Base-by-base conservation (phyloP, 2,797 vertebrate genomes). In the Rhincodon typus region DNA sequence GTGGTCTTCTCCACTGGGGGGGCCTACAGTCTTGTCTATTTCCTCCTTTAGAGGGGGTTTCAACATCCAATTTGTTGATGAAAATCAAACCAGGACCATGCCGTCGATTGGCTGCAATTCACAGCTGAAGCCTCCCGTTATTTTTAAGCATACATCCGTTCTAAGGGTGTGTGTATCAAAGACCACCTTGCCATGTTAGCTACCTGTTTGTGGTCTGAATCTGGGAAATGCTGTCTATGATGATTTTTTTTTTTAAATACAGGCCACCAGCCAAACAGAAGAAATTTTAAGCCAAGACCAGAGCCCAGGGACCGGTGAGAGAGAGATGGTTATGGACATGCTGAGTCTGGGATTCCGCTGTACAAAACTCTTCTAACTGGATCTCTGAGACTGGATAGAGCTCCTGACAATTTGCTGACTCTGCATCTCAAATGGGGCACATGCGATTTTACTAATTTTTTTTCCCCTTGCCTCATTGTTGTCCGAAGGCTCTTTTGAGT, bases 231-330 rank as follows among this genome's bases (percentile, higher is more conserved):
- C n/a, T 67, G 42, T 38, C 62, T 90, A 30, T 72, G 38, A 95
- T 27, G 91, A 38, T 88, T 96, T 7, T 95, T 46, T 90, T 15
- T 88, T 90, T 91, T 69, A n/a, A 95, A 91, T 96, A 94, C 96
- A 99, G 98, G 97, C 98, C 98, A 30, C 97, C 98, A 79, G 97
- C 98, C 0, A 99, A 98, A 96, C 97, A 97, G 97, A 99, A 98
- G 97, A 98, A 98, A 96, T 98, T 97, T 34, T 57, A 88, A 34
- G 34, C 15, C 27, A 57, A 88, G 50, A 62, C 57, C 5, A 1
- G 50, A 57, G 4, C 27, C 50, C 25, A 3, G 27, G 12, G 50
- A 53, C 10, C 15, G 30, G 12, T 13, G 3, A 34, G 1, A 57
- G 13, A 79, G 15, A 82, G 57, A 62, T 13, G 50, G 8, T 88